These are phyloP conservation scores for Nipponia nippon DNA, from an alignment of 2,113 vertebrate genomes.

Conservation along the genomic window DNA sequence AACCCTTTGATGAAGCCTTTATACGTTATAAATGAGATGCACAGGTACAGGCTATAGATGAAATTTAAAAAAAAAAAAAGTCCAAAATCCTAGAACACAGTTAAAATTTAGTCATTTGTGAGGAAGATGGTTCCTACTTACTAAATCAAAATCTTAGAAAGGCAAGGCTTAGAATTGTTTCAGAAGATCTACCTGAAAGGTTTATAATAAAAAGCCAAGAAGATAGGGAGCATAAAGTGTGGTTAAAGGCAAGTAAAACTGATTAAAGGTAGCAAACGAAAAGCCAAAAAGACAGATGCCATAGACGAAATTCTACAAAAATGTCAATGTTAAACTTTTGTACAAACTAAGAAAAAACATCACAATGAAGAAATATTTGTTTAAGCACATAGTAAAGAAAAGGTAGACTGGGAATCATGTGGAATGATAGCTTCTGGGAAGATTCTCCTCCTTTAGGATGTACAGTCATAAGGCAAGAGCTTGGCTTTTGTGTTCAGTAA, in stretches of 20 bases:
- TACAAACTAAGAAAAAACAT: not conserved
- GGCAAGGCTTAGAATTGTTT: not conserved
- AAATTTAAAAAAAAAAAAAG: not conserved
- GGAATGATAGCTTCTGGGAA: not conserved
- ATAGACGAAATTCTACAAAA: not conserved
- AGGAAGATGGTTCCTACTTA: not conserved
- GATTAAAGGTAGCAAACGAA: not conserved
- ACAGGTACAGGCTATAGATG: not conserved
- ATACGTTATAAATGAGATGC: not conserved
- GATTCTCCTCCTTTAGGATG: not conserved
- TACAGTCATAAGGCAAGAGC: not conserved
- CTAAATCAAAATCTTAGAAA: not conserved
- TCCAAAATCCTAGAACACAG: not conserved
- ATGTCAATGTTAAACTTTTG: not conserved
- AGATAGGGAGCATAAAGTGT: not conserved
- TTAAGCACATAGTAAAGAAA: not conserved
- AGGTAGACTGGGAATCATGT: not conserved
- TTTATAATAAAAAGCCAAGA: not conserved
- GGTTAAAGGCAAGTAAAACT: not conserved
- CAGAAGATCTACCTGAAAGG: not conserved
- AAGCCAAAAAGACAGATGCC: not conserved
- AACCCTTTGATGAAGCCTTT: not conserved
- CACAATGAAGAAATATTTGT: not conserved
- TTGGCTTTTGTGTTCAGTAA: not conserved
- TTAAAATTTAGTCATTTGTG: not conserved